Evolutionary conservation across 2,888 invertebrate species (phyloP).

Genomic region (Shargacucullia verbasci): DNA sequence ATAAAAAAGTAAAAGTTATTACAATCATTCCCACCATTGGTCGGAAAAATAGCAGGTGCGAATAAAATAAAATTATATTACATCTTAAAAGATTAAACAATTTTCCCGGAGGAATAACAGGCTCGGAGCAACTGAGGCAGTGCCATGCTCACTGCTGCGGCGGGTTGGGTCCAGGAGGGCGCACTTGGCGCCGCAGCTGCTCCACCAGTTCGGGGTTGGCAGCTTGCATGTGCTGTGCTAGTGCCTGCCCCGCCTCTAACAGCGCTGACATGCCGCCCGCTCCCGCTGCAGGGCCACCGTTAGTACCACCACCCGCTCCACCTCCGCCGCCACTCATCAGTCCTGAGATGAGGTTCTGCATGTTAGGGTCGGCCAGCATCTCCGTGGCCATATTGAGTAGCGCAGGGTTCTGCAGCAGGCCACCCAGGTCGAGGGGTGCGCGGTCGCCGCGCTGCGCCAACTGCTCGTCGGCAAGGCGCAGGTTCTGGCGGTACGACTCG

Average conservation of each 20-base stretch:
- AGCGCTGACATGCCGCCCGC: constrained; percentile 77
- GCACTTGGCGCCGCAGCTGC: constrained; percentile 92
- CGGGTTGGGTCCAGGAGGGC: constrained; percentile 73
- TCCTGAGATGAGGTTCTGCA: constrained; percentile 93
- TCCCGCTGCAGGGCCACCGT: constrained; percentile 90
- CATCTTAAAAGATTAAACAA: constrained; percentile 51
- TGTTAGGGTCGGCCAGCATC: constrained; percentile 95
- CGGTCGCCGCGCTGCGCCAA: constrained; percentile 91
- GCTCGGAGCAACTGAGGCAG: background rate
- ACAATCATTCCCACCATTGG: constrained; percentile 14
- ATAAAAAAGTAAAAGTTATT: constrained; percentile 27
- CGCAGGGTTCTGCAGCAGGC: constrained; percentile 94
- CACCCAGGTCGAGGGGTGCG: constrained; percentile 88
- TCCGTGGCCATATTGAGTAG: constrained; percentile 95
- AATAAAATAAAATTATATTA: constrained; percentile 56
- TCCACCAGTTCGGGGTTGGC: constrained; percentile 95
- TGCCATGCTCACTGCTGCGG: constrained; percentile 62
- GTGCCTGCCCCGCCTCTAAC: constrained; percentile 92
- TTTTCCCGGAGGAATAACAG: constrained; percentile 32
- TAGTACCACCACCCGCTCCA: constrained; percentile 41
- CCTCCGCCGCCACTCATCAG: constrained; percentile 81
- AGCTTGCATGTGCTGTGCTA: constrained; percentile 94
- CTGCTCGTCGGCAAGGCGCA: constrained; percentile 94
- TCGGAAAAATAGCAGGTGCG: constrained; percentile 22
- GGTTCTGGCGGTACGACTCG: constrained; percentile 95